Conservation (phyloP, 2,797 vertebrate genomes). For the Cichlasoma orientale region DNA sequence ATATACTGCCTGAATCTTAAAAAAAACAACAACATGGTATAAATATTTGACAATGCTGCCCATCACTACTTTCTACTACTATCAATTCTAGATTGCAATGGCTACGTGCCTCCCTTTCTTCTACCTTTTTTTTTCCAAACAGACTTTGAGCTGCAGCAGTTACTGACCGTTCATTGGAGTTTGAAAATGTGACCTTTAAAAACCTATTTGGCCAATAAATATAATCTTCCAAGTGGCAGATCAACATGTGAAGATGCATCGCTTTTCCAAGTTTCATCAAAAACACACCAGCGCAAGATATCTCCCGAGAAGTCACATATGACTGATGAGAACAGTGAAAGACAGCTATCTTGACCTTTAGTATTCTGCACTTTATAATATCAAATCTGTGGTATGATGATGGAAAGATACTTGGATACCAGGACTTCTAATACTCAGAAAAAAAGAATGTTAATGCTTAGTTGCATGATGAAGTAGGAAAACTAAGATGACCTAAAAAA, state of each 20-base stretch:
- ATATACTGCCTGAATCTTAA: not conserved
- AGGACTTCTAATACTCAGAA: not conserved
- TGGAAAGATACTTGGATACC: not conserved
- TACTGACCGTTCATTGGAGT: not conserved
- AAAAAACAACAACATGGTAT: not conserved
- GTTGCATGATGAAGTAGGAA: not conserved
- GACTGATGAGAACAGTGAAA: slow-evolving; percentile 28
- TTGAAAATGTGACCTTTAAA: slow-evolving; percentile 55
- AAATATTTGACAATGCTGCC: not conserved
- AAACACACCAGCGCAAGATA: slow-evolving; percentile 47
- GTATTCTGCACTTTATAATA: not conserved
- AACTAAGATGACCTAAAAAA: not conserved
- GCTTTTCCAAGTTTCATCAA: slow-evolving; percentile 37
- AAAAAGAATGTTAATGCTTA: not conserved
- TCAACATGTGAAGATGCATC: slow-evolving; percentile 30
- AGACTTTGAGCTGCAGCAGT: not conserved
- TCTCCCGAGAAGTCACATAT: slow-evolving; percentile 34
- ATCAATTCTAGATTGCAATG: not conserved
- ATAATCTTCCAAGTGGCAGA: slow-evolving; percentile 47
- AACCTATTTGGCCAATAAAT: slow-evolving; percentile 43
- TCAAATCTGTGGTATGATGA: not conserved
- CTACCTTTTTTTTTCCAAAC: not conserved
- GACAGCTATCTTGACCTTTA: not conserved
- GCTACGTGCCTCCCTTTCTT: not conserved
- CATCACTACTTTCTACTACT: no score